phyloP scores from a whole-genome alignment of 92 coral and sea anemone genomes.

The Epizoanthus ramosus region DNA sequence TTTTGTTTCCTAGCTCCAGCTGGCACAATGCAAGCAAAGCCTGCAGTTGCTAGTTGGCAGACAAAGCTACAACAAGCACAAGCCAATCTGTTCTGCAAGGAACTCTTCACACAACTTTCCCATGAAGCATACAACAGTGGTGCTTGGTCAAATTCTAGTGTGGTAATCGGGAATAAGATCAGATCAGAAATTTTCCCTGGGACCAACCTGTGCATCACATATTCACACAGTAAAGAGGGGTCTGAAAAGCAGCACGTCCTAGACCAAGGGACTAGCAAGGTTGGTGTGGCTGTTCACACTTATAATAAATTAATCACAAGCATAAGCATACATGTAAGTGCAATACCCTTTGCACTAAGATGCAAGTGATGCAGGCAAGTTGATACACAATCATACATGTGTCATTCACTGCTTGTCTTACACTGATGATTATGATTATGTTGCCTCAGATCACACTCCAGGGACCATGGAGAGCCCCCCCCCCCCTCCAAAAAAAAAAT shows the following conservation, averaged over 20 bases:
- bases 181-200: slow-evolving; percentile 97
- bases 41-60: slow-evolving; percentile 65
- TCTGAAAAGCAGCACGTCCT: neutral
- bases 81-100: slow-evolving; percentile 88
- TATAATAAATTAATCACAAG: too few species aligned
- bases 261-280: neutral
- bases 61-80: slow-evolving; percentile 83
- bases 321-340: too few species aligned
- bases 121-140: slow-evolving; percentile 91
- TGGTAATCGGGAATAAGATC: slow-evolving; percentile 88
- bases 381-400: too few species aligned
- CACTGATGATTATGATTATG: too few species aligned
- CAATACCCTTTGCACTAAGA: too few species aligned
- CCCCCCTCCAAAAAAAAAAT: too few species aligned
- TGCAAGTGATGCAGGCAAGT: too few species aligned
- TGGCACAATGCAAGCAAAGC: neutral
- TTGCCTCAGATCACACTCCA: too few species aligned
- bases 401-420: too few species aligned
- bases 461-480: too few species aligned
- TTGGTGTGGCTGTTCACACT: neutral
- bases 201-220: slow-evolving; percentile 82
- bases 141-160: slow-evolving; percentile 62
- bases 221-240: slow-evolving; percentile 64
- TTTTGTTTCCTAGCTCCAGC: slow-evolving; percentile 21
- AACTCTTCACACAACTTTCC: slow-evolving; percentile 86